Conservation (phyloP, 2,888 invertebrate species). For the Encarsia formosa region DNA sequence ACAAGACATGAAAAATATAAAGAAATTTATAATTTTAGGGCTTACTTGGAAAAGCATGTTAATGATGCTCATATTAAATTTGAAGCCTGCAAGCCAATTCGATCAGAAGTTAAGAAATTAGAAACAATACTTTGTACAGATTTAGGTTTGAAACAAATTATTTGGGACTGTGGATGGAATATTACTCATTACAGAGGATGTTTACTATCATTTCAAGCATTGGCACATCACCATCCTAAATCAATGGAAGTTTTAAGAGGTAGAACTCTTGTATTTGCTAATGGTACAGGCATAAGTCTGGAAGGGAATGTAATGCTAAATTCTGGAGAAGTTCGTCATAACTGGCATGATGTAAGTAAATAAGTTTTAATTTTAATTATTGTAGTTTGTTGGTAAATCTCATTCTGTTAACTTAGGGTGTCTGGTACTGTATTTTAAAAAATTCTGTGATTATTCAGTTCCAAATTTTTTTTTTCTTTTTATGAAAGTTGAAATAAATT, state of each 20-base stretch:
- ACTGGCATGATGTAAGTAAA: slow-evolving; percentile 84
- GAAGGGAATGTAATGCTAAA: slow-evolving; percentile 87
- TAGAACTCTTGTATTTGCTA: slow-evolving; percentile 78
- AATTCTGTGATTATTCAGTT: no score
- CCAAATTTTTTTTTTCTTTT: no score
- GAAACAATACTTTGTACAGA: slow-evolving; percentile 58
- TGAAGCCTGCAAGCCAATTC: slow-evolving; percentile 62
- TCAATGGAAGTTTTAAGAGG: slow-evolving; percentile 66
- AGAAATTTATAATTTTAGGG: slow-evolving; percentile 50
- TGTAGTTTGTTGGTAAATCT: no score
- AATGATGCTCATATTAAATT: slow-evolving; percentile 64
- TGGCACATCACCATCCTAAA: slow-evolving; percentile 71
- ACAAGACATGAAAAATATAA: no score
- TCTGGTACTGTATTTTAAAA: no score
- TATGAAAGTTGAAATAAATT: no score
- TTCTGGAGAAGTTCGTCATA: slow-evolving; percentile 88
- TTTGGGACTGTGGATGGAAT: slow-evolving; percentile 85
- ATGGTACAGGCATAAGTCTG: slow-evolving; percentile 85
- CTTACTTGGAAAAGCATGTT: slow-evolving; percentile 73
- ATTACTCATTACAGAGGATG: slow-evolving; percentile 87
- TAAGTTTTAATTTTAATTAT: no score
- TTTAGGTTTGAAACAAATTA: slow-evolving; percentile 59
- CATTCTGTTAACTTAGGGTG: no score
- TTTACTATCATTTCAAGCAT: slow-evolving; percentile 73
- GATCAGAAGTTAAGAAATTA: slow-evolving; percentile 71